Evolutionary conservation across 2,113 vertebrate genomes (phyloP).

Genomic region (Lampris megalopsis): DNA sequence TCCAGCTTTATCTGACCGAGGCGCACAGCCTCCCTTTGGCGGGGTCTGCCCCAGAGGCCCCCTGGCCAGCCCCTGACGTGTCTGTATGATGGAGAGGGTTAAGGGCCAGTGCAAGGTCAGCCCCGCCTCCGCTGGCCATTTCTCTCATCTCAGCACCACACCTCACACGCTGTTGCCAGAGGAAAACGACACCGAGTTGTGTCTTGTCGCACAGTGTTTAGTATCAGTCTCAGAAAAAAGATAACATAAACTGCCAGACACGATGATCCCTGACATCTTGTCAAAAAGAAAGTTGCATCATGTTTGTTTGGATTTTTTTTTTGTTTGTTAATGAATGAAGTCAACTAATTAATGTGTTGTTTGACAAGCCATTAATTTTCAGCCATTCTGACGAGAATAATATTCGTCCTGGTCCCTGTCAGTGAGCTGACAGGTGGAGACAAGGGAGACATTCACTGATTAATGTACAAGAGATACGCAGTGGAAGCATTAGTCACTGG

Average conservation of each 20-base stretch:
- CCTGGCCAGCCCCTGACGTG: conserved; percentile 50
- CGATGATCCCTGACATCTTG: conserved; percentile 25
- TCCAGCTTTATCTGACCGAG: conserved; percentile 28
- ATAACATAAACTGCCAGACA: background rate
- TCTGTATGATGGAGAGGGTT: conserved; percentile 62
- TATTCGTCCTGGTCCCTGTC: conserved; percentile 56
- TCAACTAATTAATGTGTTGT: conserved; percentile 57
- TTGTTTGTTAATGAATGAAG: conserved; percentile 32
- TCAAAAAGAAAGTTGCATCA: conserved; percentile 9
- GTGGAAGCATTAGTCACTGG: conserved; percentile 73
- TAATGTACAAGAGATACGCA: conserved; percentile 62
- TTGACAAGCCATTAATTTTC: conserved; percentile 71
- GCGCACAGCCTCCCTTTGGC: conserved; percentile 27
- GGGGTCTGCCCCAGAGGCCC: conserved; percentile 40
- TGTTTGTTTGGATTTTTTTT: conserved; percentile 14
- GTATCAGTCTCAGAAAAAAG: conserved; percentile 10
- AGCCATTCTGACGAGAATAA: conserved; percentile 62
- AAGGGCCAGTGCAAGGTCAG: conserved; percentile 65
- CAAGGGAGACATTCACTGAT: conserved; percentile 56
- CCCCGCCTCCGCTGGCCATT: conserved; percentile 37
- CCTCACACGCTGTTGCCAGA: conserved; percentile 1
- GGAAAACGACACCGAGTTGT: background rate
- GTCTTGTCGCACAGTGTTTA: background rate
- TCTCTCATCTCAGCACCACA: conserved; percentile 37
- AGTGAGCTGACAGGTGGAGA: conserved; percentile 50